Evolutionary conservation across 2,888 invertebrate genomes (phyloP).

Genomic region (Mellilla xanthometata): DNA sequence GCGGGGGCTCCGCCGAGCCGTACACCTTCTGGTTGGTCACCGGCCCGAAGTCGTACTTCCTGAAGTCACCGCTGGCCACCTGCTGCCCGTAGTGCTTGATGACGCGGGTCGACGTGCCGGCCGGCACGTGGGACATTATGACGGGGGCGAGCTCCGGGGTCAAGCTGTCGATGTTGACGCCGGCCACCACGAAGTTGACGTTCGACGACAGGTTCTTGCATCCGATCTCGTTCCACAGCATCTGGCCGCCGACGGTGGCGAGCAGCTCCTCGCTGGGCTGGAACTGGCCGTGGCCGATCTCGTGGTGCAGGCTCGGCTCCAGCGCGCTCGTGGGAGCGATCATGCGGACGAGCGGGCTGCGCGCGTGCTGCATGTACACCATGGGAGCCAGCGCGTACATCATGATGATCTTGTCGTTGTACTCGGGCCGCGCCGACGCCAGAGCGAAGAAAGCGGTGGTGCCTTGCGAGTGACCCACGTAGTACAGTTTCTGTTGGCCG

Average conservation of each 20-base stretch:
- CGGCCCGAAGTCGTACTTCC: constrained; percentile 64
- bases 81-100: constrained; percentile 82
- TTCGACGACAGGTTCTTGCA: constrained; percentile 82
- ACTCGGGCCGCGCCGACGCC: constrained; percentile 55
- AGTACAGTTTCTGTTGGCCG: constrained; percentile 58
- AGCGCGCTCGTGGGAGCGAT: constrained; percentile 59
- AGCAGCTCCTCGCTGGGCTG: constrained; percentile 53
- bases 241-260: constrained; percentile 55
- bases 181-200: constrained; percentile 84
- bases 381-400: constrained; percentile 71
- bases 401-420: constrained; percentile 63
- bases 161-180: constrained; percentile 80
- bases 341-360: constrained; percentile 70
- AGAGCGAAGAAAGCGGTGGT: constrained; percentile 64
- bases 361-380: constrained; percentile 67
- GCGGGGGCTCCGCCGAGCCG: constrained; percentile 56
- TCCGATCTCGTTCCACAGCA: constrained; percentile 59
- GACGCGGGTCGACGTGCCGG: constrained; percentile 80
- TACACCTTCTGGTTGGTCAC: constrained; percentile 62
- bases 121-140: constrained; percentile 79
- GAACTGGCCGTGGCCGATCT: constrained; percentile 59
- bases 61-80: constrained; percentile 57
- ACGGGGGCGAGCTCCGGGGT: constrained; percentile 79
- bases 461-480: constrained; percentile 65
- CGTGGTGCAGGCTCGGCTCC: constrained; percentile 42